Percentiles rank a stretch among this genome's conserved stretches.
Evolutionary conservation across 2,888 invertebrate species (phyloP).

Genomic region (Drosophila mimetica): DNA sequence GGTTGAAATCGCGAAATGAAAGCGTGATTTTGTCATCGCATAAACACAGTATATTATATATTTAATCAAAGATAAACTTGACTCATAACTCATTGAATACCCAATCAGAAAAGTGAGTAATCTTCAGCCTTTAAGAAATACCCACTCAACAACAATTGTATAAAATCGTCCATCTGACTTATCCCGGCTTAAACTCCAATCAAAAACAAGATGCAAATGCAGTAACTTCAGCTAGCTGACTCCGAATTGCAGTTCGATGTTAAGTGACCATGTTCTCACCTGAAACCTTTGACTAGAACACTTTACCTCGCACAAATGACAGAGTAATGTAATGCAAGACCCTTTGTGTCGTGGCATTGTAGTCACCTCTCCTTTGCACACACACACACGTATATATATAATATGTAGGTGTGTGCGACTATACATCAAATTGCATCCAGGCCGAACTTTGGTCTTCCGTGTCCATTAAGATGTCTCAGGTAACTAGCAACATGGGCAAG

Average conservation of each 20-base stretch:
- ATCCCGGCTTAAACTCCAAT: no score
- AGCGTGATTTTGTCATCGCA: no score
- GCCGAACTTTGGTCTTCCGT: conserved; percentile 65
- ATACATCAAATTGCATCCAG: conserved; percentile 36
- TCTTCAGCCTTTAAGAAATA: no score
- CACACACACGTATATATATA: not conserved
- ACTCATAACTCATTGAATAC: no score
- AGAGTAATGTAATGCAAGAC: not conserved
- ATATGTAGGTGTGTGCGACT: not conserved
- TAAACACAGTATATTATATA: no score
- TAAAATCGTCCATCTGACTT: no score
- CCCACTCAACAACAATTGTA: no score
- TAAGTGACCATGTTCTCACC: not conserved
- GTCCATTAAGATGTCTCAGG: conserved; percentile 72
- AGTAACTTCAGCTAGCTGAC: not conserved
- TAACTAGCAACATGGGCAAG: conserved; percentile 37
- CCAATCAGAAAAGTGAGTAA: no score
- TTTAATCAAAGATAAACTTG: no score
- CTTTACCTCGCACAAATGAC: not conserved
- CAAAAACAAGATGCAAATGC: no score
- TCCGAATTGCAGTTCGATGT: not conserved
- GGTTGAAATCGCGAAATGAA: no score
- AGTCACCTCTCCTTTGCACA: not conserved
- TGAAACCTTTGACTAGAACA: not conserved
- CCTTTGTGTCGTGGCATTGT: conserved; percentile 16